Evolutionary conservation across 2,888 invertebrate genomes (phyloP).

Genomic region (Aquatica leii): DNA sequence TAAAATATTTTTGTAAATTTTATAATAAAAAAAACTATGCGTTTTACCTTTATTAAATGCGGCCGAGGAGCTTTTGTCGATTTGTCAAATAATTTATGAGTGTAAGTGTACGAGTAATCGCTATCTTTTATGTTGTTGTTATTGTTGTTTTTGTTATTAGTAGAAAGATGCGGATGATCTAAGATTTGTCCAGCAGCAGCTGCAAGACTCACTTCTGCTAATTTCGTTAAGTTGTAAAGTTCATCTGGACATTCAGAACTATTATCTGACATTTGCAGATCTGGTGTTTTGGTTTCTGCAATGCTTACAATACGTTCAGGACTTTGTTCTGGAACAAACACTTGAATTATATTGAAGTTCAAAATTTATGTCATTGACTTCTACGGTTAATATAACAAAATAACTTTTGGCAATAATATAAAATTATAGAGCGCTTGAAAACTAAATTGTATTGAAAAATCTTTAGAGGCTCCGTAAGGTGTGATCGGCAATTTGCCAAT

Average conservation of each 20-base stretch:
- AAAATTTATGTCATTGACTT: not conserved
- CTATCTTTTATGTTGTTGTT: slow-evolving; percentile 43
- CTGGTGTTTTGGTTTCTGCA: slow-evolving; percentile 52
- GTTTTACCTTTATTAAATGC: slow-evolving; percentile 53
- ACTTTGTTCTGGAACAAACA: slow-evolving; percentile 54
- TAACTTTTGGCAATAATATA: no score
- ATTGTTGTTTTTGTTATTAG: slow-evolving; percentile 37
- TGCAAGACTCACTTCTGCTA: slow-evolving; percentile 76
- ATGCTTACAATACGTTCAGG: slow-evolving; percentile 59
- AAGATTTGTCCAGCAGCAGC: slow-evolving; percentile 68
- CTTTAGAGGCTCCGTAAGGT: slow-evolving; percentile 54
- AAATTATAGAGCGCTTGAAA: no score
- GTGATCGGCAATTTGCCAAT: slow-evolving; percentile 58
- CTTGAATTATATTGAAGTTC: not conserved
- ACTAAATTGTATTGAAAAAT: no score
- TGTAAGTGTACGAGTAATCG: slow-evolving; percentile 53
- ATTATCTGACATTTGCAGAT: slow-evolving; percentile 50
- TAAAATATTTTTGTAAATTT: slow-evolving; percentile 9
- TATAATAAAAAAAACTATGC: no score
- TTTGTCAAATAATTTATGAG: slow-evolving; percentile 60
- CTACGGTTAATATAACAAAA: no score
- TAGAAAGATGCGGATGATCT: slow-evolving; percentile 57
- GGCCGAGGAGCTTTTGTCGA: slow-evolving; percentile 56
- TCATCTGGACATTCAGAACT: slow-evolving; percentile 67
- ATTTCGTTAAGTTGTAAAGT: slow-evolving; percentile 76